Base-by-base conservation (phyloP, 2,113 vertebrate genomes). In the Dromaius novaehollandiae region DNA sequence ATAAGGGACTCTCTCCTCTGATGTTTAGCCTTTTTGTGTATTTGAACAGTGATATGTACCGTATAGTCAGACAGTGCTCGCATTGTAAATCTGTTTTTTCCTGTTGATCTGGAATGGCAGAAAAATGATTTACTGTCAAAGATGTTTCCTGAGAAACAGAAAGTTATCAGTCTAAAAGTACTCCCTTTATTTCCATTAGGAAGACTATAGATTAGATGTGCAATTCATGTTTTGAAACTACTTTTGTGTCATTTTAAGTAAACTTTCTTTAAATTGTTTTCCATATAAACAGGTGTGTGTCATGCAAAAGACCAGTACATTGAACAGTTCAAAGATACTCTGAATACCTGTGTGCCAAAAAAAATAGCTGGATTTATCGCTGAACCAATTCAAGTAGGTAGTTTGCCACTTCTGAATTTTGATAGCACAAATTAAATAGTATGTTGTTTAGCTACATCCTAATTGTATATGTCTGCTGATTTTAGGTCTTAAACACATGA, bases 341-440 rank as follows among this genome's bases (percentile, higher is more conserved):
- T 99, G 76, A 97, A 69, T 32, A 99, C 99, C 4, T 97, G 97
- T 6, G 98, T 99, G 48, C 97, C 99, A 55, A 98, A 95, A 82
- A 97, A 85, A 55, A 97, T 99, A 30, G 99, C 99, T 86, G 99
- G 98, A 83, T 99, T 99, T 97, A 99, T 99, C 44, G 98, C 97
- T 65, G 99, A 99, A 93, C 99, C 99, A 13, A 99, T 99, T 95
- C 99, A 99, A 98, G 99, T 99, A 93, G 53, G 98, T 98, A 44
- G 24, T 38, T 88, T 71, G 19, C 25, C 5, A 8, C 77, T 75
- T 91, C n/a, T 89, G 36, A 51, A 0, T 40, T 89, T 24, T 55
- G 20, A 28, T 61, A 76, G 17, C 42, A 56, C 3, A 68, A 50
- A 19, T 25, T 25, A 15, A 15, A 26, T 36, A 58, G 6, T 56